Conservation (phyloP, 1,140 invertebrate species). For the Drosophila grimshawi region DNA sequence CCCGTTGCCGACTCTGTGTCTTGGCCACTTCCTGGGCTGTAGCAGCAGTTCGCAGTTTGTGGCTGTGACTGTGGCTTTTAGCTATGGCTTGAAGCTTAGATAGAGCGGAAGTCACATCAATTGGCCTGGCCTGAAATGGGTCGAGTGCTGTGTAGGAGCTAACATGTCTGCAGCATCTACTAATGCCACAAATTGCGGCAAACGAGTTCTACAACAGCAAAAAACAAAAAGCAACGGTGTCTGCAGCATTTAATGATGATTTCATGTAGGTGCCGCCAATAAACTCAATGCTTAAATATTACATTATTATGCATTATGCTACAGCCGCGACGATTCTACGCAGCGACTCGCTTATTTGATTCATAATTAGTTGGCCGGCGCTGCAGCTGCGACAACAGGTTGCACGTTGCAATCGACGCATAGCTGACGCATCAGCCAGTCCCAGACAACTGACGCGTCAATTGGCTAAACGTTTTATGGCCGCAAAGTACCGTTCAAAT, state of each 20-base stretch:
- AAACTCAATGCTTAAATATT: slow-evolving; percentile 81
- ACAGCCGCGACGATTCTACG: slow-evolving; percentile 25
- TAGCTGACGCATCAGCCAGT: slow-evolving; percentile 39
- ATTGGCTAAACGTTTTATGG: slow-evolving; percentile 80
- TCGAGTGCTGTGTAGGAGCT: slow-evolving; percentile 45
- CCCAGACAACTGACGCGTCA: slow-evolving; percentile 25
- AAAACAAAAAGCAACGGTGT: neutral
- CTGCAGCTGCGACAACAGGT: slow-evolving; percentile 37
- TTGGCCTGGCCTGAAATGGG: slow-evolving; percentile 58
- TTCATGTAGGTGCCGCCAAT: slow-evolving; percentile 81
- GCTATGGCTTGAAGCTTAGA: slow-evolving; percentile 30
- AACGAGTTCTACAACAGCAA: slow-evolving; percentile 58
- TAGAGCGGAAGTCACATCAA: slow-evolving; percentile 76
- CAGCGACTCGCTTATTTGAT: slow-evolving; percentile 58
- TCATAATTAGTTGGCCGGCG: slow-evolving; percentile 68
- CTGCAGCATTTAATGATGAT: slow-evolving; percentile 81
- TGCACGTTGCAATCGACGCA: slow-evolving; percentile 22
- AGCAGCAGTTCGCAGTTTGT: neutral
- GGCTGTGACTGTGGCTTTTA: neutral
- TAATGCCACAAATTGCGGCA: slow-evolving; percentile 77
- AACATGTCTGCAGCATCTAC: slow-evolving; percentile 42
- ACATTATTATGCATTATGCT: slow-evolving; percentile 65
- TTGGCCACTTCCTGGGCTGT: slow-evolving; percentile 68
- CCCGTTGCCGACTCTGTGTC: slow-evolving; percentile 39
- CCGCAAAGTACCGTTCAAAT: slow-evolving; percentile 75